These are phyloP conservation scores for Macrotis lagotis DNA, from an alignment of 2,113 vertebrate species.

Conservation along the genomic window DNA sequence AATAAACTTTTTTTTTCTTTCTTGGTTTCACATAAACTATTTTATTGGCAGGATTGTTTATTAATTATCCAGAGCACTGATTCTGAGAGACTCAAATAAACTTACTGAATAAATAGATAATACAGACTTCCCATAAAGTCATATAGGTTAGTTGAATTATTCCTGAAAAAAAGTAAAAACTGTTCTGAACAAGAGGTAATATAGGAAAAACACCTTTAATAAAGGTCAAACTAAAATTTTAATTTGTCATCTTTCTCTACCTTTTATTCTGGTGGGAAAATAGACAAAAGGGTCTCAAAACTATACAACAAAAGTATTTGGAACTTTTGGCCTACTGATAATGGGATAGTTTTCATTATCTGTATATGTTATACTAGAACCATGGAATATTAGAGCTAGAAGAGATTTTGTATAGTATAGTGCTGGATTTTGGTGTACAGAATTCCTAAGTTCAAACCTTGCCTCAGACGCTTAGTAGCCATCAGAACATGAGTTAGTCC, in stretches of 20 bases:
- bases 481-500: not conserved
- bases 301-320: not conserved
- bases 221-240: conserved; percentile 28
- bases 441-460: not conserved
- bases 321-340: not conserved
- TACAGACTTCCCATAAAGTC: conserved; percentile 52
- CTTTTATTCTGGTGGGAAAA: not conserved
- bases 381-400: not conserved
- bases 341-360: not conserved
- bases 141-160: conserved; percentile 65
- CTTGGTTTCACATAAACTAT: conserved; percentile 67
- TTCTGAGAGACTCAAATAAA: conserved; percentile 67
- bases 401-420: not conserved
- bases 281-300: not conserved
- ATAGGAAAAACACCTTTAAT: conserved; percentile 53
- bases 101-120: conserved; percentile 74
- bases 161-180: conserved; percentile 57
- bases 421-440: not conserved
- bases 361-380: not conserved
- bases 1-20: conserved; percentile 72
- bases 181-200: conserved; percentile 54
- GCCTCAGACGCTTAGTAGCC: not conserved
- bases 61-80: conserved; percentile 77
- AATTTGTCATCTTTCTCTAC: conserved; percentile 39
- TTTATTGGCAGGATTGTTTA: conserved; percentile 75